A percentile compares a stretch with the other conserved stretches of the same genome.
These are phyloP conservation scores for Nasonia longicornis DNA, from an alignment of 1,140 invertebrate species.

Conservation along the genomic window DNA sequence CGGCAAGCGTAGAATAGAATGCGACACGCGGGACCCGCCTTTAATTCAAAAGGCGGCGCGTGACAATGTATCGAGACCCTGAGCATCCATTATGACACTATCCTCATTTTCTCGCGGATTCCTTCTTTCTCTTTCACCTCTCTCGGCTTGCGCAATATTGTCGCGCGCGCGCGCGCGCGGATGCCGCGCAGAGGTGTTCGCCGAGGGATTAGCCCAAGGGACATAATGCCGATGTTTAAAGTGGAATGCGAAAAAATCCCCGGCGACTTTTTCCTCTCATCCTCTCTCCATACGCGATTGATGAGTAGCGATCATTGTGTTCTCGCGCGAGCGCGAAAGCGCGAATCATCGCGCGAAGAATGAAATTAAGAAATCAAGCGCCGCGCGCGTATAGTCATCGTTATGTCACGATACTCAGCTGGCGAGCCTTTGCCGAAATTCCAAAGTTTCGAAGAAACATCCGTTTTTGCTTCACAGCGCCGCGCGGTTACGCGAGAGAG, in stretches of 20 bases:
- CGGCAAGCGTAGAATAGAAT: slow-evolving; percentile 39
- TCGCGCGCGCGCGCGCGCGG: neutral
- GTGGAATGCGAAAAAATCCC: neutral
- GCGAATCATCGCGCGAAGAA: neutral
- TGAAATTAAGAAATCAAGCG: neutral
- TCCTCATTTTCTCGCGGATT: slow-evolving; percentile 32
- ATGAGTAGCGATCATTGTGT: neutral
- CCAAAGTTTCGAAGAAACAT: neutral
- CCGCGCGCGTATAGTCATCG: neutral
- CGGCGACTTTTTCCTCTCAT: too few species aligned
- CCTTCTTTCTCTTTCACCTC: slow-evolving; percentile 33
- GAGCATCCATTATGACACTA: slow-evolving; percentile 45
- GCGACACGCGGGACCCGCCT: slow-evolving; percentile 32
- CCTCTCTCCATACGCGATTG: neutral
- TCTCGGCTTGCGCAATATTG: neutral
- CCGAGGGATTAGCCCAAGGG: neutral
- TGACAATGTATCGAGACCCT: slow-evolving; percentile 42
- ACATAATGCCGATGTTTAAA: neutral
- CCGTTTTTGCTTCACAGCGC: neutral
- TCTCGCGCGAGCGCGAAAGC: neutral
- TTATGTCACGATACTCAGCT: too few species aligned
- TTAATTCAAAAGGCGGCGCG: slow-evolving; percentile 43
- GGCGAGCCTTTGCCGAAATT: too few species aligned
- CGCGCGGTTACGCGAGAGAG: neutral
- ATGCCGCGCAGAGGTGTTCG: neutral